Conservation (phyloP, 2,888 invertebrate species). For the Cryptophagus acutangulus region DNA sequence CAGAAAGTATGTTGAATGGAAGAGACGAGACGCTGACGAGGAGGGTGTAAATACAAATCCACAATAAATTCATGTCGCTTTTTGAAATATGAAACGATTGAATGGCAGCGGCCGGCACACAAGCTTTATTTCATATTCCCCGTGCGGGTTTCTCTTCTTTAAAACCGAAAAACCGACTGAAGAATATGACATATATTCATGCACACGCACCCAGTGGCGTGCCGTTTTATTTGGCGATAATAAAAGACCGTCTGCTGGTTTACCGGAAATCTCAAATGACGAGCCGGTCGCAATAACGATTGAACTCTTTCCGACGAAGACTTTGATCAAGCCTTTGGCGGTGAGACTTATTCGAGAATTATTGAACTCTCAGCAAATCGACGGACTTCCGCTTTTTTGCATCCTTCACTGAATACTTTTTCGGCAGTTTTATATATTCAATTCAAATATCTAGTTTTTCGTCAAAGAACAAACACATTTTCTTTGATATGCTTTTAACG, state of each 20-base stretch:
- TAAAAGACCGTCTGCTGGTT: constrained; percentile 18
- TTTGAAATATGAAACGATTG: constrained; percentile 18
- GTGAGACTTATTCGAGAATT: constrained; percentile 20
- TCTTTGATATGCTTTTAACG: too few species aligned
- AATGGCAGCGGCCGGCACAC: constrained; percentile 6
- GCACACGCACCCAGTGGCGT: constrained; percentile 15
- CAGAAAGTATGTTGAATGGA: constrained; percentile 14
- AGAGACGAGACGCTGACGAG: too few species aligned
- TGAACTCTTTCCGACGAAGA: constrained; percentile 29
- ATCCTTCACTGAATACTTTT: constrained; percentile 20
- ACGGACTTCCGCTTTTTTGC: constrained; percentile 23
- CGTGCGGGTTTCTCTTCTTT: constrained; percentile 7
- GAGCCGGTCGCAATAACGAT: constrained; percentile 30
- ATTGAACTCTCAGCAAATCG: constrained; percentile 25
- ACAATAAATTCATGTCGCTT: constrained; percentile 4
- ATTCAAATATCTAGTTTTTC: too few species aligned
- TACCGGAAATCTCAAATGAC: constrained; percentile 29
- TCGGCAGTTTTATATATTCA: too few species aligned
- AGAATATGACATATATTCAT: constrained; percentile 2
- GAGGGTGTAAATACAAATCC: too few species aligned
- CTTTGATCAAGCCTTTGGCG: constrained; percentile 27
- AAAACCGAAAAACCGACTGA: constrained; percentile 11
- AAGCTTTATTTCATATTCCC: constrained; percentile 9
- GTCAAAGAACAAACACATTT: too few species aligned
- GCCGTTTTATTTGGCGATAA: constrained; percentile 5